Percentiles rank a stretch among this genome's conserved stretches.
Evolutionary conservation across 2,113 vertebrate genomes (phyloP).

Genomic region (Carassius carassius): DNA sequence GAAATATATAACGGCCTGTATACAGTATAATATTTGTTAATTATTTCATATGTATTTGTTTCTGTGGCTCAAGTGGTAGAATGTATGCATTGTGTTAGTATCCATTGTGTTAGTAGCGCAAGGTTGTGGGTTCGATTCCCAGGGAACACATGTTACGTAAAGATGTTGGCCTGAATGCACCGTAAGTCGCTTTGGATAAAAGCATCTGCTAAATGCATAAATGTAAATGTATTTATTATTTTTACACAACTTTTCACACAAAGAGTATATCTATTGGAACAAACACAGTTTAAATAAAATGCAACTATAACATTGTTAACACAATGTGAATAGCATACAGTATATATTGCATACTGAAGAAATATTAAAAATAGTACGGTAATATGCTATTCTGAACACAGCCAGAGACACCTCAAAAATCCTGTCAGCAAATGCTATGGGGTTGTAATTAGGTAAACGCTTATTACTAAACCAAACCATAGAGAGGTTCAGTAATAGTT

Average conservation of each 20-base stretch:
- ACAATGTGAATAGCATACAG: background rate
- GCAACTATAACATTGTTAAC: background rate
- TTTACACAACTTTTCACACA: background rate
- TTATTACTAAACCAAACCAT: conserved; percentile 21
- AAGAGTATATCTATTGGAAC: background rate
- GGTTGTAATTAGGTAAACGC: conserved; percentile 26
- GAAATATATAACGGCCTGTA: too few species aligned
- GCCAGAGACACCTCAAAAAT: background rate
- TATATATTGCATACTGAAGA: background rate
- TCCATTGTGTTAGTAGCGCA: too few species aligned
- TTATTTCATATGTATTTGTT: background rate
- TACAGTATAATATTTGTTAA: too few species aligned
- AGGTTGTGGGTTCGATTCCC: too few species aligned
- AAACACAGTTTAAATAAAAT: background rate
- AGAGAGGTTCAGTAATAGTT: conserved; percentile 33
- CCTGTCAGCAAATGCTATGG: background rate
- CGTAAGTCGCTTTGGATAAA: too few species aligned
- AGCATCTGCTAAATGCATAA: too few species aligned
- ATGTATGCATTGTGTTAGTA: too few species aligned
- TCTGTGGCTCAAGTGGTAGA: too few species aligned
- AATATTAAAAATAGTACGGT: background rate
- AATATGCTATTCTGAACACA: background rate
- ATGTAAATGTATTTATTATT: background rate
- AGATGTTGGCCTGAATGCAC: too few species aligned
- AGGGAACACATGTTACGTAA: too few species aligned